Evolutionary conservation across 2,888 invertebrate species (phyloP), one percentile per base, ranked within the genome.

Genomic region (Leucania comma): DNA sequence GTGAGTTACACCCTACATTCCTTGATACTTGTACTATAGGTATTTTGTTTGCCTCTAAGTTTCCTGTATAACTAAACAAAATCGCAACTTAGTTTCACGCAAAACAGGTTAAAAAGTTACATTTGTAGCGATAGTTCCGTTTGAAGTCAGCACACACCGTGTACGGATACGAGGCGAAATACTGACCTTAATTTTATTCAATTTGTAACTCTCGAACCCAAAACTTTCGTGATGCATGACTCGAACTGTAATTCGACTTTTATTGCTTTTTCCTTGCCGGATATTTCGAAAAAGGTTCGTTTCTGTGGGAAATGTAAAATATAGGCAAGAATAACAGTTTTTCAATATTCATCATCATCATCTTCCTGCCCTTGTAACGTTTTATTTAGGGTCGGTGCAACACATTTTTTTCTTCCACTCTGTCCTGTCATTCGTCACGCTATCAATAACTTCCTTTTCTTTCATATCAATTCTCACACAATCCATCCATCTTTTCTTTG

Each of bases 221-320:
- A 95, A 95, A 95, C 93, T 95, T 95, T 91, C 87, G 90, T 94
- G 93, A 95, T 93, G 93, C 92, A 94, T 93, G 93, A 94, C 90
- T 94, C 90, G 88, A 91, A 91, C 93, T 91, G 92, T 94, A 94
- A 95, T 94, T 94, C 91, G 93, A 93, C 91, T 94, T 95, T 94
- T 94, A 95, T 94, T 93, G 92, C 93, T 93, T 93, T 90, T 88
- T 85, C 91, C 89, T 89, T 86, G 86, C 84, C 86, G 88, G 89
- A 90, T 91, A 89, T 91, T 90, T 83, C 81, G 88, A 83, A 85
- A 89, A 91, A 90, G 91, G 88, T 89, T 90, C 87, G 83, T 88
- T 90, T 87, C 88, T 86, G 83, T 85, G 80, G 91, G 86, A 85
- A 90, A 87, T 89, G 89, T 82, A 83, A 89, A 87, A 88, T 85